phyloP scores from a whole-genome alignment of 2,888 invertebrate species.

The Cenopis cana region DNA sequence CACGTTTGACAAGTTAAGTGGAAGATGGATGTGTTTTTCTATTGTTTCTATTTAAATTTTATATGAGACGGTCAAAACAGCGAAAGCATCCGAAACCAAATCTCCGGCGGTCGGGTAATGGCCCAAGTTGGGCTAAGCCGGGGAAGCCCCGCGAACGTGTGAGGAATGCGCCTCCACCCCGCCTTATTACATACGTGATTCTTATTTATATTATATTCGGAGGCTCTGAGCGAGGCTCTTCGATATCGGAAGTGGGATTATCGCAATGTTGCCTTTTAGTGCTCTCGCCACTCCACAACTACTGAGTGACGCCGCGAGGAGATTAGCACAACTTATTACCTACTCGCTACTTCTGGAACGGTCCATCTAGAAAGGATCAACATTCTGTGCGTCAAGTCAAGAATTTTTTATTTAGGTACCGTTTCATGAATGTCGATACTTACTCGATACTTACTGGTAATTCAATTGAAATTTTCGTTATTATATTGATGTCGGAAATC shows the following conservation, averaged over 20 bases:
- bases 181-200: conserved; percentile 84
- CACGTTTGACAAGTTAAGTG: conserved; percentile 33
- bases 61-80: conserved; percentile 49
- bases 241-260: conserved; percentile 77
- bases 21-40: conserved; percentile 40
- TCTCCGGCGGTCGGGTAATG: conserved; percentile 67
- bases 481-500: not conserved
- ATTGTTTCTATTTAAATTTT: conserved; percentile 51
- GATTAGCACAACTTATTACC: conserved; percentile 40
- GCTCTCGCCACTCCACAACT: conserved; percentile 66
- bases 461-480: not conserved
- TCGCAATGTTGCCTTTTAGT: conserved; percentile 69
- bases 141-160: conserved; percentile 75
- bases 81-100: conserved; percentile 58
- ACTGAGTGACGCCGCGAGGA: conserved; percentile 56
- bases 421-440: not conserved
- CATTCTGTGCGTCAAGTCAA: conserved; percentile 2
- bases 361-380: conserved; percentile 9
- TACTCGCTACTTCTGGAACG: conserved; percentile 3
- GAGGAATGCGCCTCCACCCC: conserved; percentile 72
- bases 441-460: not conserved
- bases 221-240: conserved; percentile 55
- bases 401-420: not conserved
- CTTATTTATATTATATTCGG: conserved; percentile 82
- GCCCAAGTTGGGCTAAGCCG: conserved; percentile 77